Evolutionary conservation across 1,140 invertebrate genomes (phyloP).

Genomic region (Luehdorfia chinensis): DNA sequence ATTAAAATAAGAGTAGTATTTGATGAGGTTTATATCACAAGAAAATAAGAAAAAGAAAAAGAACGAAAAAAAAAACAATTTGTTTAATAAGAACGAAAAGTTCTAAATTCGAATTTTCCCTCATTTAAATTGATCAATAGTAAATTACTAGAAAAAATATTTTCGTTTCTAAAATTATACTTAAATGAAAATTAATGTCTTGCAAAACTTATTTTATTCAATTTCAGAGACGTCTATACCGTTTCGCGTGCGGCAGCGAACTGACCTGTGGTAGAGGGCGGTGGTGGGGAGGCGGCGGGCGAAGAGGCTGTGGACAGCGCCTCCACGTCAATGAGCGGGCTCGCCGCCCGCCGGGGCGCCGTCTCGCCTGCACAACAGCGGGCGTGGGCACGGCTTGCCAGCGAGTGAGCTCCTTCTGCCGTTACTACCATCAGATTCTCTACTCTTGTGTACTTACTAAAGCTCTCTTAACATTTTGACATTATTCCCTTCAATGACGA

Average conservation of each 20-base stretch:
- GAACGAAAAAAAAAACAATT: too few relatives aligned
- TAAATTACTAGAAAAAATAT: too few relatives aligned
- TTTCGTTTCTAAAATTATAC: too few relatives aligned
- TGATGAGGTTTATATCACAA: too few relatives aligned
- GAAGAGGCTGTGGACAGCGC: slow-evolving; percentile 82
- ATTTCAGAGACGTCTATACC: slow-evolving; percentile 53
- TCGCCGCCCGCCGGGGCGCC: slow-evolving; percentile 79
- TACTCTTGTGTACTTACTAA: not conserved
- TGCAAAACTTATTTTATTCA: too few relatives aligned
- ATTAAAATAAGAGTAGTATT: not conserved
- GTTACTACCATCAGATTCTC: not conserved
- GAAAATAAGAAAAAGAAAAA: too few relatives aligned
- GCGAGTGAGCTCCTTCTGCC: slow-evolving; percentile 15
- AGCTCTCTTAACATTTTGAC: too few relatives aligned
- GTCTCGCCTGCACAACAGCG: slow-evolving; percentile 80
- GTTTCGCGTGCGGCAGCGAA: slow-evolving; percentile 57
- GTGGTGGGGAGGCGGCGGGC: slow-evolving; percentile 75
- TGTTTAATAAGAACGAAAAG: too few relatives aligned
- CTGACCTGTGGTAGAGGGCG: slow-evolving; percentile 79
- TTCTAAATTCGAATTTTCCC: too few relatives aligned
- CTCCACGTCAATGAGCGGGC: slow-evolving; percentile 87
- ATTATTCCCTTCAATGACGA: too few relatives aligned
- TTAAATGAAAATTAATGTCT: too few relatives aligned
- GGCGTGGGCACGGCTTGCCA: slow-evolving; percentile 15
- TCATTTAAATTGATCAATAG: too few relatives aligned